Evolutionary conservation across 1,140 invertebrate genomes (phyloP).

Genomic region (Agrypnia vestita): DNA sequence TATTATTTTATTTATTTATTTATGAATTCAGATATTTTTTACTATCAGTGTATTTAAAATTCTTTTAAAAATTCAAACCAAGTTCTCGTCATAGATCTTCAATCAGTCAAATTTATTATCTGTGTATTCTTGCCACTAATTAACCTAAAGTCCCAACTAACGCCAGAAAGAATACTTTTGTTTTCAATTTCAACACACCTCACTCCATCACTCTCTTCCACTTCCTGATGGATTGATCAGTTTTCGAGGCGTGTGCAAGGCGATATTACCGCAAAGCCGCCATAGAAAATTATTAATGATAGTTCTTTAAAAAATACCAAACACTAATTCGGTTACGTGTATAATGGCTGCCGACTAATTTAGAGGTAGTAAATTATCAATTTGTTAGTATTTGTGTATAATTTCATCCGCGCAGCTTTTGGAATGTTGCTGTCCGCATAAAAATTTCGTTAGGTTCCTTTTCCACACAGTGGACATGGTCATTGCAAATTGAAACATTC

Average conservation of each 20-base stretch:
- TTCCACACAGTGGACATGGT: neutral
- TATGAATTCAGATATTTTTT: too few relatives aligned
- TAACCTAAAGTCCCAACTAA: neutral
- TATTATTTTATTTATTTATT: too few relatives aligned
- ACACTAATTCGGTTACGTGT: slow-evolving; percentile 31
- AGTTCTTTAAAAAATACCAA: slow-evolving; percentile 41
- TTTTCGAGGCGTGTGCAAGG: slow-evolving; percentile 14
- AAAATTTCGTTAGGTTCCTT: neutral
- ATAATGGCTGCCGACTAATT: slow-evolving; percentile 18
- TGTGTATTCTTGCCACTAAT: neutral
- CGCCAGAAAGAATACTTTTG: neutral
- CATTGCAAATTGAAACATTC: neutral
- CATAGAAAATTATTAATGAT: slow-evolving; percentile 19
- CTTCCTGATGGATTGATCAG: slow-evolving; percentile 35
- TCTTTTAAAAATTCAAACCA: too few relatives aligned
- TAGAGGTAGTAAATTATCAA: slow-evolving; percentile 22
- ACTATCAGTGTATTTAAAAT: too few relatives aligned
- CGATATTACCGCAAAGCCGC: slow-evolving; percentile 25
- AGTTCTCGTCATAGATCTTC: too few relatives aligned
- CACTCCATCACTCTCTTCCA: neutral
- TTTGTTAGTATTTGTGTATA: neutral
- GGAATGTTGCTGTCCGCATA: slow-evolving; percentile 1
- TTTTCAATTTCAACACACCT: slow-evolving; percentile 30
- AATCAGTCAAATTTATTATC: slow-evolving; percentile 11
- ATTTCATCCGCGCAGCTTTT: neutral